phyloP scores from a whole-genome alignment of 2,888 invertebrate genomes.

The Hypomecis atomaria region DNA sequence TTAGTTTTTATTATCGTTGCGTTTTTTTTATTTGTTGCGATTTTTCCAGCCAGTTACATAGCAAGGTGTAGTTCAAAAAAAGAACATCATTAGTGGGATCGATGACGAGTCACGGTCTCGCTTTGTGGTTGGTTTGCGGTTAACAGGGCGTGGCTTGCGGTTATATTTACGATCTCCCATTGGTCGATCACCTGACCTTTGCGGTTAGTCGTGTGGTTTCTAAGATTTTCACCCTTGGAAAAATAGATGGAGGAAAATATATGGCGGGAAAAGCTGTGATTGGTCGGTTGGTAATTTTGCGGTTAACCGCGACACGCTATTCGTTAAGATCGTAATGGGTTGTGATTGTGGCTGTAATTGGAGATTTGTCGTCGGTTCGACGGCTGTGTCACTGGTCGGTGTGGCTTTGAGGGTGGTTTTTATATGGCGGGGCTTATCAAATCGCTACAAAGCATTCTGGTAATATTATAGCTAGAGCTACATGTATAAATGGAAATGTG shows the following conservation, averaged over 20 bases:
- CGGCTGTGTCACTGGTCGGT: slow-evolving; percentile 40
- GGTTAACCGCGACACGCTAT: slow-evolving; percentile 81
- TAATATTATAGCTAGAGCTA: not conserved
- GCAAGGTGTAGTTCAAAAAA: slow-evolving; percentile 61
- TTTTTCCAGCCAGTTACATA: slow-evolving; percentile 2
- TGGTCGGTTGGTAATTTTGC: slow-evolving; percentile 76
- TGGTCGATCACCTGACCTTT: slow-evolving; percentile 85
- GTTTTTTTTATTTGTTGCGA: not conserved
- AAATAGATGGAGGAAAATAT: slow-evolving; percentile 82
- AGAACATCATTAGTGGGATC: slow-evolving; percentile 70
- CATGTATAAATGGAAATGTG: slow-evolving; percentile 21
- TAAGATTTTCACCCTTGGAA: slow-evolving; percentile 84
- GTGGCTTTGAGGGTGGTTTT: slow-evolving; percentile 38
- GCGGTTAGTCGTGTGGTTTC: slow-evolving; percentile 86
- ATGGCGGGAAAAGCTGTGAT: slow-evolving; percentile 65
- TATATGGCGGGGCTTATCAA: slow-evolving; percentile 29
- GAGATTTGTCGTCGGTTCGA: slow-evolving; percentile 72
- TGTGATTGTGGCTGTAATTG: slow-evolving; percentile 52
- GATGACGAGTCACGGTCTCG: slow-evolving; percentile 79
- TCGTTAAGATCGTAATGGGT: slow-evolving; percentile 81
- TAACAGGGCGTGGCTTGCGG: slow-evolving; percentile 86
- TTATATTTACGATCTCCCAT: slow-evolving; percentile 84
- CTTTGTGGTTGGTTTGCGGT: slow-evolving; percentile 87
- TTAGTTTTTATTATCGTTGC: not conserved
- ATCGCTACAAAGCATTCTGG: slow-evolving; percentile 18